Evolutionary conservation across 2,888 invertebrate genomes (phyloP).

Genomic region (Osmoderma eremita): DNA sequence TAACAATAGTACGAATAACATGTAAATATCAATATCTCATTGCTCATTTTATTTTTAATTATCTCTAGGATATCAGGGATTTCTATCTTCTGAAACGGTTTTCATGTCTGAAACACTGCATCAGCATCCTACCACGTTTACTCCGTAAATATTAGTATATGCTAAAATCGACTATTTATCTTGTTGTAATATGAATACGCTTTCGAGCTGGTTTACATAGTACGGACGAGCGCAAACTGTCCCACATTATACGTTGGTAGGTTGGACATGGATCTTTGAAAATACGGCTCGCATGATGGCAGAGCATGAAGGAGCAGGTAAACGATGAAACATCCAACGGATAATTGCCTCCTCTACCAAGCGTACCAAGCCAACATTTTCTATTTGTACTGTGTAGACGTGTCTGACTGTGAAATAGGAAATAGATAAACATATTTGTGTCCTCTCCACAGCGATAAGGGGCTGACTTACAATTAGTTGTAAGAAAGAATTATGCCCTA

Average conservation of each 20-base stretch:
- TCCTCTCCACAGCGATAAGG: too few species aligned
- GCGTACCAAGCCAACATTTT: conserved; percentile 8
- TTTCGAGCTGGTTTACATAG: conserved; percentile 12
- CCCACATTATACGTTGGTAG: conserved; percentile 3
- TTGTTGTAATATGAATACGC: conserved; percentile 21
- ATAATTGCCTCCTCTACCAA: conserved; percentile 8
- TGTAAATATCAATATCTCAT: too few species aligned
- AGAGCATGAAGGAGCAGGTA: conserved; percentile 16
- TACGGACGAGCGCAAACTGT: conserved; percentile 1
- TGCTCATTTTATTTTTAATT: too few species aligned
- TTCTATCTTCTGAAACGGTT: too few species aligned
- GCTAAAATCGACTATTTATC: conserved; percentile 15
- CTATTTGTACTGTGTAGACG: conserved; percentile 22
- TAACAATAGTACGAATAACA: too few species aligned
- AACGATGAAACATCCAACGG: conserved; percentile 10
- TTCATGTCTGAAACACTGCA: too few species aligned
- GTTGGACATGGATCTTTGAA: conserved; percentile 8
- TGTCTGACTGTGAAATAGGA: conserved; percentile 13
- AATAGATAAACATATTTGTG: conserved; percentile 7
- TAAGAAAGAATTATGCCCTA: too few species aligned
- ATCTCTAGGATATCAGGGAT: too few species aligned
- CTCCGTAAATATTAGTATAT: conserved; percentile 9
- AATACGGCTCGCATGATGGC: neutral
- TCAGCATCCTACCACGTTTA: neutral
- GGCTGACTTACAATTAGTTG: too few species aligned